A percentile compares a stretch with the other conserved stretches of the same genome.
phyloP scores from a whole-genome alignment of 2,888 invertebrate genomes.

The Lithophane ornitopus region DNA sequence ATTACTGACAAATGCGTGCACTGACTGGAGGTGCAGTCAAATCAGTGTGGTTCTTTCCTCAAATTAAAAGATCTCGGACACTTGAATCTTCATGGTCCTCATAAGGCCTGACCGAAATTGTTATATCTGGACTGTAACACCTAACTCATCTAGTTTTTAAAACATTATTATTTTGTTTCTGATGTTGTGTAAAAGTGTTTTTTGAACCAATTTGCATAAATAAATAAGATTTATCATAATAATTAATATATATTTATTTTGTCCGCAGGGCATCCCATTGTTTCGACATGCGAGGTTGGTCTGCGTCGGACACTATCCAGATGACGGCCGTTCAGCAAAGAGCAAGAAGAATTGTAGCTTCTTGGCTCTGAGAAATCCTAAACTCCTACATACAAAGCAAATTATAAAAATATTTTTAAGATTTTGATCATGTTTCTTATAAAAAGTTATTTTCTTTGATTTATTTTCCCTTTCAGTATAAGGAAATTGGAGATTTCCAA shows the following conservation, averaged over 20 bases:
- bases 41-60: no score
- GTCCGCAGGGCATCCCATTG: conserved; percentile 86
- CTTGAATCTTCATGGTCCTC: no score
- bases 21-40: no score
- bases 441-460: neutral
- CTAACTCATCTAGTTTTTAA: no score
- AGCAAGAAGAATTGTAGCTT: conserved; percentile 79
- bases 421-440: neutral
- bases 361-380: conserved; percentile 75
- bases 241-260: conserved; percentile 3
- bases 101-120: no score
- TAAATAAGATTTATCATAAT: no score
- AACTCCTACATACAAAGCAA: neutral
- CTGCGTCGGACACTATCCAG: conserved; percentile 78
- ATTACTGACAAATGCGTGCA: no score
- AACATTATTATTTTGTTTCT: no score
- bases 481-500: neutral
- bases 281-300: conserved; percentile 85
- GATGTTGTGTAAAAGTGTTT: no score
- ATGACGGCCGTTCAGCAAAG: conserved; percentile 83
- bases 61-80: no score
- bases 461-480: neutral
- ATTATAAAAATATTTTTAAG: neutral
- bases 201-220: no score
- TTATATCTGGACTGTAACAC: no score